Evolutionary conservation across 2,888 invertebrate genomes (phyloP), one percentile per base, ranked within the genome.

Genomic region (Eurytoma californica): DNA sequence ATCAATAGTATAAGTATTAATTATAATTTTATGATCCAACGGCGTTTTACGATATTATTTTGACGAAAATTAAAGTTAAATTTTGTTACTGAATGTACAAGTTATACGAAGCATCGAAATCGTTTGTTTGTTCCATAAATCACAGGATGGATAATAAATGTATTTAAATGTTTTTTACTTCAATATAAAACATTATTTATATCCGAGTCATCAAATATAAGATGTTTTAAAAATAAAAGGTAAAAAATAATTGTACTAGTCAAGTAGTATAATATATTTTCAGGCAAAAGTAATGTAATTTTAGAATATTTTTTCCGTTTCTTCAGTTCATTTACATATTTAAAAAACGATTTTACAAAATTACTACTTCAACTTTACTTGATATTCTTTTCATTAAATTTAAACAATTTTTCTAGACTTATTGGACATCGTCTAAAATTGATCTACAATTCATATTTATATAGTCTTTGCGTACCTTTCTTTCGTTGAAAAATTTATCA

Each of bases 1-100:
- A 69, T 63, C 20, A 13, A 68, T 73, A 63, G 61, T 78, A 78
- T 73, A 68, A 30, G 73, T 68, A 78, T 60, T 72, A 72, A n/a
- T n/a, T 47, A 61, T 58, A 28, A 39, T 57, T 76, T 72, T 57
- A 63, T 13, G 55, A 78, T 24, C 30, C 39, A 78, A 63, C 39
- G 20, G 49, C 55, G 63, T 68, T 67, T 78, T 20, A 63, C 16
- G 55, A 53, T 55, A 12, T 74, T 65, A 53, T 68, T 60, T 28
- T 24, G 47, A 5, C 7, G 9, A 39, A 39, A 66, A 77, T 39
- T 77, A 47, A 77, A 69, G n/a, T 57, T 12, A 63, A 63, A 51
- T 47, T 18, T 60, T 53, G 16, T 60, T 68, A 73, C 47, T 28
- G 30, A 53, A 72, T 18, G 39, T 70, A 51, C 16, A 39, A 30